Evolutionary conservation across 2,888 invertebrate species (phyloP), one percentile per base, ranked within the genome.

Genomic region (Drosophila lacicola): DNA sequence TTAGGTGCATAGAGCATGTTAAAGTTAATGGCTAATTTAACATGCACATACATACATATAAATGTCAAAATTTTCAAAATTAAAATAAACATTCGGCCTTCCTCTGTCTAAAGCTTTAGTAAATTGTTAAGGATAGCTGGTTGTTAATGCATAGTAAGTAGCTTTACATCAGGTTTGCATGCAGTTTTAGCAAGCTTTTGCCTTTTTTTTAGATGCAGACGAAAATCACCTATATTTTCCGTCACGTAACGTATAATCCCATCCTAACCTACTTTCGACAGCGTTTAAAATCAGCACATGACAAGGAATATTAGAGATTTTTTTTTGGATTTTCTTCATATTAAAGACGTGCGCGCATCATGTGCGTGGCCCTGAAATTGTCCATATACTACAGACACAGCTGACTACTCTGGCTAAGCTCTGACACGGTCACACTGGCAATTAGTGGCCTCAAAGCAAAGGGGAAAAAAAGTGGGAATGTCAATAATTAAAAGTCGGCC

Each of bases 401-500:
- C 39, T 45, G 56, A 50, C 33, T 56, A 39, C 45, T 10, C 62
- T 39, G 33, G 19, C 37, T 13, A 13, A 13, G 63, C 53, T 14
- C 56, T 55, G 55, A 6, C 37, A 62, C 33, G 70, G 65, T 60
- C 75, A 61, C 65, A 63, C 74, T 78, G 78, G 45, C 70, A 69
- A 69, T 65, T 69, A 74, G 44, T 68, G 65, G 64, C 57, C 63
- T 53, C 61, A 73, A 19, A 39, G 33, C 34, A 49, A 49, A 37
- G 47, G 60, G 6, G 63, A 53, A 11, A 45, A 51, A 61, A 44
- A 45, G 45, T 65, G 65, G 70, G 72, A 70, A 87, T 84, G 84
- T 76, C 89, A 88, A 88, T 88, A 83, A 88, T 86, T 87, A 88
- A 87, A 83, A 83, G 84, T 70, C 89, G 87, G 75, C 79, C 84